These are phyloP conservation scores for Tachina lurida DNA, from an alignment of 2,888 invertebrate species.

Conservation along the genomic window DNA sequence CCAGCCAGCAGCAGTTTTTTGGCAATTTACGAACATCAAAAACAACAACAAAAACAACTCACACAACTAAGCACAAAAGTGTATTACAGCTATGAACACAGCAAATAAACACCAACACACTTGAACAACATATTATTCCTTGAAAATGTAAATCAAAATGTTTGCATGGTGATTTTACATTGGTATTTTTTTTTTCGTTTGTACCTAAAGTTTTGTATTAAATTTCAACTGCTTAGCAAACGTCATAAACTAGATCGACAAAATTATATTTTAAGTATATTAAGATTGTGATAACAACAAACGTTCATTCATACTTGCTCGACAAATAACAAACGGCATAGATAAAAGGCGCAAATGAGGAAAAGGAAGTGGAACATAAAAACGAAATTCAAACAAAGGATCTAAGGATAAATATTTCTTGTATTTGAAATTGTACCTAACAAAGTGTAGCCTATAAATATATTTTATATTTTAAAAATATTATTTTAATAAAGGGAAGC, in stretches of 20 bases:
- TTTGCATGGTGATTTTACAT: too few species aligned
- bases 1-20: too few species aligned
- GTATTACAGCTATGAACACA: too few species aligned
- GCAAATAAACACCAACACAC: too few species aligned
- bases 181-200: too few species aligned
- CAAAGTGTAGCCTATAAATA: constrained; percentile 37
- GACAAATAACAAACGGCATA: constrained; percentile 23
- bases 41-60: too few species aligned
- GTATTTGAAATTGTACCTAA: constrained; percentile 5
- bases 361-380: constrained; percentile 68
- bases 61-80: too few species aligned
- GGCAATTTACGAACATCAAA: too few species aligned
- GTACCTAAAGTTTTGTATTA: constrained; percentile 41
- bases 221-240: constrained; percentile 43
- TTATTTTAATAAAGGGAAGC: neutral
- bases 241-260: constrained; percentile 67
- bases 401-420: constrained; percentile 1
- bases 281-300: constrained; percentile 49
- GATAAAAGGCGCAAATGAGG: constrained; percentile 42
- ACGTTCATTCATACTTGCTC: constrained; percentile 2
- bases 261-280: constrained; percentile 31
- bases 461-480: constrained; percentile 1
- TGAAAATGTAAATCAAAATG: too few species aligned
- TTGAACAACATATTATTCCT: too few species aligned
- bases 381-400: constrained; percentile 16